Percentiles rank a stretch among this genome's conserved stretches.
phyloP scores from a whole-genome alignment of 2,113 vertebrate genomes.

The Forbesichthys agassizii region DNA sequence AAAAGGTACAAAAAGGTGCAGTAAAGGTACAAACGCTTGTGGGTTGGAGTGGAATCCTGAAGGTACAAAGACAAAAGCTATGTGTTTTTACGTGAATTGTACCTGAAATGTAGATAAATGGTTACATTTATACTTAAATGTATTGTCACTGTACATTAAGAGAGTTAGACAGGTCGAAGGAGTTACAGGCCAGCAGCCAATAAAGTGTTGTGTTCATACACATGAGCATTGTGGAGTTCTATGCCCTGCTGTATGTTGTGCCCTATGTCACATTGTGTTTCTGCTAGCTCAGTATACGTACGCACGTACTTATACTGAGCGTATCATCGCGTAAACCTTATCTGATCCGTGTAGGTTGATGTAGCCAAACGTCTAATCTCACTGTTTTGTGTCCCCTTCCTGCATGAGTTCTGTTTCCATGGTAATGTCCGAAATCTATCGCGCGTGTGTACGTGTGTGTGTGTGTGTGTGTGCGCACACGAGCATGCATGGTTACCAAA shows the following conservation, averaged over 20 bases:
- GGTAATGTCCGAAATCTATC: conserved; percentile 36
- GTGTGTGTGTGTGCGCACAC: conserved; percentile 11
- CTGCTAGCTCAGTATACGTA: neutral
- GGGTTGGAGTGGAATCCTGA: too few species aligned
- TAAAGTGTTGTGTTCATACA: conserved; percentile 18
- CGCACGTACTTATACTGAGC: too few species aligned
- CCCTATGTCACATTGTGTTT: conserved; percentile 17
- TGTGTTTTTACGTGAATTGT: too few species aligned
- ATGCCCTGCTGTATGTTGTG: conserved; percentile 10
- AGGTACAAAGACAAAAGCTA: too few species aligned
- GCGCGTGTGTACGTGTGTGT: conserved; percentile 34
- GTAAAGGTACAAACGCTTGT: neutral
- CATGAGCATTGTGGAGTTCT: conserved; percentile 36
- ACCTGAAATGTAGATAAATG: too few species aligned
- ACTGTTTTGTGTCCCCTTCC: conserved; percentile 12
- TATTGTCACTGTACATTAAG: neutral
- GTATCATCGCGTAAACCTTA: too few species aligned
- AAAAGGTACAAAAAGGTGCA: too few species aligned
- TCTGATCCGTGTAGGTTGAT: neutral
- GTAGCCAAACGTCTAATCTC: conserved; percentile 23
- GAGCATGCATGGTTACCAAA: conserved; percentile 33
- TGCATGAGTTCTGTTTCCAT: conserved; percentile 54
- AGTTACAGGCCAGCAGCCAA: neutral
- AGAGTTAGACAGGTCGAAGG: conserved; percentile 10
- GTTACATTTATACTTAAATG: too few species aligned